Evolutionary conservation across 1,140 invertebrate species (phyloP), one percentile per base, ranked within the genome.

Genomic region (Drosophila pachea): DNA sequence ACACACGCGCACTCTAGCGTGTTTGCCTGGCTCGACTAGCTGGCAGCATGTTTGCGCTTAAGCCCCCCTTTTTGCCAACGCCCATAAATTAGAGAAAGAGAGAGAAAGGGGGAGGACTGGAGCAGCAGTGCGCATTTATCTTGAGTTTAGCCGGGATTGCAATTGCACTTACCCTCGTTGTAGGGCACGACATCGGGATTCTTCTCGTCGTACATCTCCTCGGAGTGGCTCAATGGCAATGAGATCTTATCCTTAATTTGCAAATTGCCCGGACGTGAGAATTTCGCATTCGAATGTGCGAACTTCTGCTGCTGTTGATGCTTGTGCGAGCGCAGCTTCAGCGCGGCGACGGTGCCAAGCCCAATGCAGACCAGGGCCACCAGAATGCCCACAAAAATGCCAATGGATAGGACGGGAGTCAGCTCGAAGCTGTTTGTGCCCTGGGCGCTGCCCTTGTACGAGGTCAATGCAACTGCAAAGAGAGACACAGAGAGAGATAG

Each of bases 121-220:
- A 65, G 65, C 71, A 42, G 48, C 42, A 49, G 31, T 40, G 9
- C 52, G 48, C 81, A 86, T 86, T 81, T 68, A 86, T 86, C 81
- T 86, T 81, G 45, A 68, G 38, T 8, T 33, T 33, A 11, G 36
- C 8, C 14, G 22, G 31, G n/a, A 62, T 36, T 58, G 43, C 14
- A 64, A 53, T 50, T 49, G 47, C 53, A 89, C 90, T 91, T 91
- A 96, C 95, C 95, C 94, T 96, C 95, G 90, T 95, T 95, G 82
- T 94, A 93, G 5, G 95, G 95, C 62, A 96, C 94, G 50, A 96
- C 93, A 89, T 97, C 95, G 2, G 95, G 95, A 90, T 96, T 96
- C 73, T 95, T 93, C 78, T 96, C 95, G 76, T 96, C 95, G 79
- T 93, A 94, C 68, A 94, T 90, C 86, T 94, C 93, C 72, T 94